These are phyloP conservation scores for Latrodectus geometricus DNA, from an alignment of 1,140 invertebrate genomes.

Conservation along the genomic window DNA sequence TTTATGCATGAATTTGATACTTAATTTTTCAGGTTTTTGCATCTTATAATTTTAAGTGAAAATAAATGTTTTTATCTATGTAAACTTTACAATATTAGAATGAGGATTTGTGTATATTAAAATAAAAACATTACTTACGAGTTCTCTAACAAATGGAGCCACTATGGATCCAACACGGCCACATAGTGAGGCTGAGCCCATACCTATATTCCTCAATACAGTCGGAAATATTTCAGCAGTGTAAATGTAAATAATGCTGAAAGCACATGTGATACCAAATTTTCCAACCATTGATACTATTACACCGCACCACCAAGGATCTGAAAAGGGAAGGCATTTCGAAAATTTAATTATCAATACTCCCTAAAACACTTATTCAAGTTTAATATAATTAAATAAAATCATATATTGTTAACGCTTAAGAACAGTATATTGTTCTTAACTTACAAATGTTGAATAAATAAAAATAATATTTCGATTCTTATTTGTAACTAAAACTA, in stretches of 20 bases:
- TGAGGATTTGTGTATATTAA: background rate
- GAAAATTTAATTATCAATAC: background rate
- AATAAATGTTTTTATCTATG: background rate
- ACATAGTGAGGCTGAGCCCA: constrained; percentile 82
- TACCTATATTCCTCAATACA: constrained; percentile 82
- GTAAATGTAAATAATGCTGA: constrained; percentile 90
- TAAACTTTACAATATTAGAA: background rate
- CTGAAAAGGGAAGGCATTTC: constrained; percentile 3
- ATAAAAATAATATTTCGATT: too few species aligned
- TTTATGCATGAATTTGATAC: too few species aligned
- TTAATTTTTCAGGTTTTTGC: too few species aligned
- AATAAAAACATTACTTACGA: constrained; percentile 49
- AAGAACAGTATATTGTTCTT: too few species aligned
- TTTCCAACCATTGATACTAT: constrained; percentile 80
- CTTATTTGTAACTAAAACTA: too few species aligned
- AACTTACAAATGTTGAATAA: too few species aligned
- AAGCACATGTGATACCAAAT: constrained; percentile 84
- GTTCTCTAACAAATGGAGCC: constrained; percentile 73
- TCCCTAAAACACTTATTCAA: background rate
- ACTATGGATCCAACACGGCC: constrained; percentile 82
- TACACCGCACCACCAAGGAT: constrained; percentile 7
- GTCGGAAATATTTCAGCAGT: constrained; percentile 91
- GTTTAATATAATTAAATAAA: too few species aligned
- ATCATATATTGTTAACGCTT: too few species aligned
- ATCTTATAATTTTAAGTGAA: background rate